phyloP scores from a whole-genome alignment of 2,888 invertebrate genomes.

The Pilophorus perplexus region DNA sequence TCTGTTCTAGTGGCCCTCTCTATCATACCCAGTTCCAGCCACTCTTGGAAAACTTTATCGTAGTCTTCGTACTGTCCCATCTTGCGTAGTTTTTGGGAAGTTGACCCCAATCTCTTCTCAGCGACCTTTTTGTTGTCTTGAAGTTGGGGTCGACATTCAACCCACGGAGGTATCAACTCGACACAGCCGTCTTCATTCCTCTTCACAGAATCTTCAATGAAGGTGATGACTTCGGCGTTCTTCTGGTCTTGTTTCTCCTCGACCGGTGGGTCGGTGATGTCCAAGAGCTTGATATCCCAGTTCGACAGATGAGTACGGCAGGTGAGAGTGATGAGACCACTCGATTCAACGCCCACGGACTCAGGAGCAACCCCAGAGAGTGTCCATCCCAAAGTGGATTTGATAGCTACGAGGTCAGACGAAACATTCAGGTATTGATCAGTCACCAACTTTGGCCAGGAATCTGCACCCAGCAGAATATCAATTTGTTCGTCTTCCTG shows the following conservation, averaged over 20 bases:
- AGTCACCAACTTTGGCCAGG: conserved; percentile 32
- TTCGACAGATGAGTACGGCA: conserved; percentile 27
- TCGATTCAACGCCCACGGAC: conserved; percentile 2
- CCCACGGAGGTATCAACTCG: no score
- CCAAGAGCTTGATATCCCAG: conserved; percentile 38
- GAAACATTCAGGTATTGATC: conserved; percentile 21
- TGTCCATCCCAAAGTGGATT: conserved; percentile 40
- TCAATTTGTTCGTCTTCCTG: conserved; percentile 24
- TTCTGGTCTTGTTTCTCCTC: conserved; percentile 11
- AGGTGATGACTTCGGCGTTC: no score
- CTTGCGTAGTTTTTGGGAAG: no score
- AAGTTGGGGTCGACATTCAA: no score
- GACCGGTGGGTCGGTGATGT: conserved; percentile 14
- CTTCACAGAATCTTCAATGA: no score
- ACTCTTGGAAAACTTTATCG: not conserved
- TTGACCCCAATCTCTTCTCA: not conserved
- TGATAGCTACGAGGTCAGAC: conserved; percentile 27
- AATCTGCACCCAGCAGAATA: conserved; percentile 39
- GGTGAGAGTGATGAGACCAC: conserved; percentile 20
- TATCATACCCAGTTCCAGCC: not conserved
- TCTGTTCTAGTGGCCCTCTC: conserved; percentile 4
- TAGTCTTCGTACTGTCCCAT: conserved; percentile 9
- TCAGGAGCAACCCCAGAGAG: conserved; percentile 8
- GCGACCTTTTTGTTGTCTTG: no score
- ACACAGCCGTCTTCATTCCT: no score